Evolutionary conservation across 2,113 vertebrate genomes (phyloP), one percentile per base, ranked within the genome.

Genomic region (Chitala chitala): DNA sequence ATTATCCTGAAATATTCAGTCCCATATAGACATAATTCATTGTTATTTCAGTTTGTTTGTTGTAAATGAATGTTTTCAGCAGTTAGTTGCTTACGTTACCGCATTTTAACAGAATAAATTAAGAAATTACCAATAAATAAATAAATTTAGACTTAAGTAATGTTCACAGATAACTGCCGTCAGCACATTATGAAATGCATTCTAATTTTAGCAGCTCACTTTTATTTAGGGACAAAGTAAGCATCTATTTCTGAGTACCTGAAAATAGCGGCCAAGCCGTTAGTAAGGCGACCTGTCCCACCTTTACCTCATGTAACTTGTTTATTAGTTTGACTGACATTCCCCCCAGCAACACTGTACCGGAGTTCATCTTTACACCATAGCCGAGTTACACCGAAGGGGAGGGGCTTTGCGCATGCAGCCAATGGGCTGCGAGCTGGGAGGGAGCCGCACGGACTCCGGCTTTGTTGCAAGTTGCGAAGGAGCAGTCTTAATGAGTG

Each of bases 391-490:
- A 81, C 64, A 64, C 73, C 1, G 77, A 75, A 77, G 72, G 82
- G 86, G 81, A 78, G 82, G 69, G 77, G 29, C 71, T 66, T 46
- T 40, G 77, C 71, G 0, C 46, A 24, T 38, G 38, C 33, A 72
- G 82, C 91, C 86, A 92, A 91, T 91, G 40, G 78, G 77, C 79
- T 77, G 42, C 1, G 63, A 0, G 79, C 74, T 86, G 86, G 90
- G 90, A 86, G 86, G 89, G 87, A 84, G 81, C 79, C 82, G 77
- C 76, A 56, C 42, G 71, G 84, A 82, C 84, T 89, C 77, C 81
- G 80, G 89, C 87, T 89, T 90, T 90, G 90, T 89, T 83, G 86
- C 72, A 87, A 88, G 69, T 91, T 81, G 48, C 61, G 69, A 50
- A 69, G 80, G 84, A 83, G 61, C 83, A 82, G 78, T 82, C 75